Evolutionary conservation across 1,140 invertebrate genomes (phyloP).

Genomic region (Uloborus diversus): DNA sequence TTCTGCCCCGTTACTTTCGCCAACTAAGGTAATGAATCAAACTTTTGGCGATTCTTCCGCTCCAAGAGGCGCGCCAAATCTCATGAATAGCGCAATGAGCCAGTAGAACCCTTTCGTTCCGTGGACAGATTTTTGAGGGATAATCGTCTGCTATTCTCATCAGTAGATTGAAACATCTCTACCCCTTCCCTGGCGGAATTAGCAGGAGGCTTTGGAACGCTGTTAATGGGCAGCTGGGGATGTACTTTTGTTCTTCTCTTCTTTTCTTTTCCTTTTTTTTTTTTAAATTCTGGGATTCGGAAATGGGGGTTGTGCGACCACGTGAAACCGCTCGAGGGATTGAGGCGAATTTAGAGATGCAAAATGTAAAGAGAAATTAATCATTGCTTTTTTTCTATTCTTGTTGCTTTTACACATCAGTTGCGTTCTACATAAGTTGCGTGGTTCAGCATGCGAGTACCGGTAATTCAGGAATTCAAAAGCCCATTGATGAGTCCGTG

Average conservation of each 20-base stretch:
- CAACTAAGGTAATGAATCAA: constrained; percentile 55
- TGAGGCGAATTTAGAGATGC: too few relatives aligned
- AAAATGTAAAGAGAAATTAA: too few relatives aligned
- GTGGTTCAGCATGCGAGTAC: too few relatives aligned
- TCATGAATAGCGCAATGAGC: constrained; percentile 52
- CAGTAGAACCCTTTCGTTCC: constrained; percentile 37
- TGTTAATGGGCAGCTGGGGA: constrained; percentile 10
- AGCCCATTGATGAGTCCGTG: too few relatives aligned
- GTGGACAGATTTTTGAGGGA: constrained; percentile 27
- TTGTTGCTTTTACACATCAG: too few relatives aligned
- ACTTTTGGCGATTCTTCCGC: constrained; percentile 54
- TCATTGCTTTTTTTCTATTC: too few relatives aligned
- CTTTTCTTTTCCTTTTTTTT: too few relatives aligned
- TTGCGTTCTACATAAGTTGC: too few relatives aligned
- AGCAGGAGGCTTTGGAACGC: neutral
- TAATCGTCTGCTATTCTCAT: constrained; percentile 40
- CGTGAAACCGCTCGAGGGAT: too few relatives aligned
- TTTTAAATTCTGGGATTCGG: too few relatives aligned
- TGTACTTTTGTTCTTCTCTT: neutral
- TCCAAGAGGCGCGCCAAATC: constrained; percentile 42
- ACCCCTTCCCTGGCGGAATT: neutral
- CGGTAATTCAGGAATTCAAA: too few relatives aligned
- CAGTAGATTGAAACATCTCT: constrained; percentile 34
- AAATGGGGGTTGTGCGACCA: too few relatives aligned
- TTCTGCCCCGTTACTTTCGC: constrained; percentile 46